Percentiles rank a stretch among this genome's conserved stretches.
phyloP scores from a whole-genome alignment of 2,888 invertebrate species.

The Neoitamus cyanurus region DNA sequence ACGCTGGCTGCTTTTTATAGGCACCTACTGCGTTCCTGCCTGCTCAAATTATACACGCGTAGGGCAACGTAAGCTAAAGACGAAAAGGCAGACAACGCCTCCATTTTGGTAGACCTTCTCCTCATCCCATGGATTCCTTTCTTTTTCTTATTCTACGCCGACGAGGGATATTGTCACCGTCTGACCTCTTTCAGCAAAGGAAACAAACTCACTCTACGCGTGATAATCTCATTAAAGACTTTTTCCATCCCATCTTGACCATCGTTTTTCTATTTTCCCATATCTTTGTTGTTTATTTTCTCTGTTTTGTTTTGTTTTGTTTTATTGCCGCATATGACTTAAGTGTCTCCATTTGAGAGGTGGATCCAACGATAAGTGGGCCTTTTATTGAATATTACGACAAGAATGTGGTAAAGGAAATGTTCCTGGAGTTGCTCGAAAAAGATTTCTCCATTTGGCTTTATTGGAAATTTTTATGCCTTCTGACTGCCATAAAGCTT shows the following conservation, averaged over 20 bases:
- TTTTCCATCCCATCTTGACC: background rate
- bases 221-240: constrained; percentile 14
- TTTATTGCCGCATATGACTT: background rate
- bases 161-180: background rate
- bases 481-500: background rate
- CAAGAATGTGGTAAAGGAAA: background rate
- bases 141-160: background rate
- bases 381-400: background rate
- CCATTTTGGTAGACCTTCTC: background rate
- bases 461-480: background rate
- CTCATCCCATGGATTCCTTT: background rate
- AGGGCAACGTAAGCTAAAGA: background rate
- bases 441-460: background rate
- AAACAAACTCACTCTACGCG: background rate
- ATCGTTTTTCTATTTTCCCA: background rate
- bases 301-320: background rate
- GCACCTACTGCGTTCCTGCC: background rate
- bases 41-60: background rate
- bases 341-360: background rate
- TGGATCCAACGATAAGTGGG: background rate
- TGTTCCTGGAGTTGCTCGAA: background rate
- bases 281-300: background rate
- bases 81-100: background rate
- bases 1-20: background rate
- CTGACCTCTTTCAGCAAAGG: background rate